phyloP scores from a whole-genome alignment of 2,888 invertebrate species.

The Proisotoma minuta region DNA sequence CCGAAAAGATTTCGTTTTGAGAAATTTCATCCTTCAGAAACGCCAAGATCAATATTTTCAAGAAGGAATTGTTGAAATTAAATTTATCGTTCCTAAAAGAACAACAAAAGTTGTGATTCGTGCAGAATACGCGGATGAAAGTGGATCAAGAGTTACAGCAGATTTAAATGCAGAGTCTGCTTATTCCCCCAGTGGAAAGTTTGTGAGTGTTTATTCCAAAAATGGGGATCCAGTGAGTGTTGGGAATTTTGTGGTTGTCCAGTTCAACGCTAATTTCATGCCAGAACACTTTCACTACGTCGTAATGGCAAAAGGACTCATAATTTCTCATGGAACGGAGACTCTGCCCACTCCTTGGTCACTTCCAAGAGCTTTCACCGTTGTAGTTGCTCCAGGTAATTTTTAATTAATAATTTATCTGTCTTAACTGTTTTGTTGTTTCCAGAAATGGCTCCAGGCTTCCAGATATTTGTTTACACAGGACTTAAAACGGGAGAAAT shows the following conservation, averaged over 20 bases:
- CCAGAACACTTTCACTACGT: conserved; percentile 55
- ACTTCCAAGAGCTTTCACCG: conserved; percentile 53
- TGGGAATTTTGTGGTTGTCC: conserved; percentile 57
- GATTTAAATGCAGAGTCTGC: conserved; percentile 48
- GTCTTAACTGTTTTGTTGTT: too few species aligned
- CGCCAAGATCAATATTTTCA: conserved; percentile 41
- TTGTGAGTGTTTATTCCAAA: conserved; percentile 53
- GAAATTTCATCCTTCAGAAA: background rate
- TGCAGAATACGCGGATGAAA: conserved; percentile 46
- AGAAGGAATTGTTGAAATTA: conserved; percentile 48
- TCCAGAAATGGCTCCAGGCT: conserved; percentile 57
- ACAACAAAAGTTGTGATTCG: conserved; percentile 41
- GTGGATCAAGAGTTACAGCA: conserved; percentile 28
- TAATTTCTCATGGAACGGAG: conserved; percentile 51
- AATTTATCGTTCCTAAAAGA: conserved; percentile 47
- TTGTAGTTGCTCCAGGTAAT: conserved; percentile 53
- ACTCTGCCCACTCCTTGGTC: conserved; percentile 41
- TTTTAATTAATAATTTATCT: too few species aligned
- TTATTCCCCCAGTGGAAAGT: conserved; percentile 52
- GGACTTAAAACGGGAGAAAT: conserved; percentile 53
- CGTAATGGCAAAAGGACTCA: conserved; percentile 56
- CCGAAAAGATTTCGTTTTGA: background rate
- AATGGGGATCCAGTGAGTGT: conserved; percentile 51
- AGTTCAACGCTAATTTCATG: conserved; percentile 54
- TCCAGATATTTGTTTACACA: conserved; percentile 55